Base-by-base conservation (phyloP, 2,888 invertebrate genomes). In the Idaea biselata region DNA sequence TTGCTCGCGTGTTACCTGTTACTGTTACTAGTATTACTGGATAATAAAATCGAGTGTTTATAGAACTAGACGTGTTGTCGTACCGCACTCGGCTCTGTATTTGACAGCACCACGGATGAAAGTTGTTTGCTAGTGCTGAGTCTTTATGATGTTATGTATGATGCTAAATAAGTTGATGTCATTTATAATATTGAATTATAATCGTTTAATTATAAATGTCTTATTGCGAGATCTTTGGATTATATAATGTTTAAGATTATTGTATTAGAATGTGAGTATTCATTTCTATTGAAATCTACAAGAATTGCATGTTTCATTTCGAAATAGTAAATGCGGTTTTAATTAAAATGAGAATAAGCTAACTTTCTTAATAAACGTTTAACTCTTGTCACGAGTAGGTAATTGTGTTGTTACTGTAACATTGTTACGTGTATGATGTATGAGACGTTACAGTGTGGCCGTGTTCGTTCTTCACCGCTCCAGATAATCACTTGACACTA, bases 21-120 rank as follows among this genome's bases (percentile, higher is more conserved):
- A 77, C 75, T 72, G 69, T 70, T 71, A 78, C 76, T 76, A 73
- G 80, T 83, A 79, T 78, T 77, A 78, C 80, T 78, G 73, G 79
- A 77, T 79, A 79, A 77, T 77, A 76, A 77, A 80, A 77, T 73
- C 66, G 70, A 73, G 71, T 77, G 76, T 79, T 77, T 78, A 79
- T 78, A 77, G 75, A 59, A 63, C 62, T 70, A 71, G 59, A 60
- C 64, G 58, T 25, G 57, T 61, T 16, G 18, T 54, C 56, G 14
- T 55, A 61, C 63, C 60, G 68, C 70, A 67, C 73, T 63, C 70
- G 74, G 14, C 72, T 72, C 72, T 67, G 60, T 59, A 70, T 75
- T 76, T 74, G 76, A 74, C 70, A 74, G 67, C 44, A 44, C 11
- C 14, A 11, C 71, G 62, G 71, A 78, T 67, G 81, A 81, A 82